Evolutionary conservation across 2,888 invertebrate species (phyloP).

Genomic region (Cybosia mesomella): DNA sequence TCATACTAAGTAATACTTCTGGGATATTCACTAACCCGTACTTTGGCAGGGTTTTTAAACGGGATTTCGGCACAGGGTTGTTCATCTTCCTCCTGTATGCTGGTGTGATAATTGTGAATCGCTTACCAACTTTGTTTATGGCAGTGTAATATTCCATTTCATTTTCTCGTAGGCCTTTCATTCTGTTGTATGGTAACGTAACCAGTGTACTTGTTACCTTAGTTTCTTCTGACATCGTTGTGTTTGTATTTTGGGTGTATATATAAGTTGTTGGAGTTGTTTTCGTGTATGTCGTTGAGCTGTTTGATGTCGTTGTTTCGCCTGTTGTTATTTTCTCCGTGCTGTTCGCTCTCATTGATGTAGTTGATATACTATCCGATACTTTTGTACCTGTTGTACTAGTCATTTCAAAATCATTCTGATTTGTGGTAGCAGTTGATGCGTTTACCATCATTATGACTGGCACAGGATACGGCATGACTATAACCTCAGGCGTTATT

Average conservation of each 20-base stretch:
- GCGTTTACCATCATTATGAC: neutral
- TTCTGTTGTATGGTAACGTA: too few species aligned
- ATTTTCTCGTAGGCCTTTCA: too few species aligned
- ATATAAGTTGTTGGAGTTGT: too few species aligned
- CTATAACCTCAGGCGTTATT: neutral
- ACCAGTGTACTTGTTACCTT: too few species aligned
- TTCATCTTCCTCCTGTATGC: neutral
- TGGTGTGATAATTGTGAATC: neutral
- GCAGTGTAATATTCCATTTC: too few species aligned
- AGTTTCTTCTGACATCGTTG: too few species aligned
- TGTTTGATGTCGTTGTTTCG: too few species aligned
- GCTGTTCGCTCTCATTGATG: neutral
- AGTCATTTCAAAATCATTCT: neutral
- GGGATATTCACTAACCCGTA: constrained; percentile 4
- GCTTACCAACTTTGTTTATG: neutral
- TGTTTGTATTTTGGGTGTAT: too few species aligned
- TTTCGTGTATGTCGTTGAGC: too few species aligned
- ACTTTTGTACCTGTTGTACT: neutral
- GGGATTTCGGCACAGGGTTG: neutral
- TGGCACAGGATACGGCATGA: constrained; percentile 14
- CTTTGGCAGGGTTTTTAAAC: neutral
- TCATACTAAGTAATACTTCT: constrained; percentile 3
- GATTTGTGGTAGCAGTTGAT: neutral
- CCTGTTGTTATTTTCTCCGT: too few species aligned
- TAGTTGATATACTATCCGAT: neutral